Evolutionary conservation across 2,888 invertebrate genomes (phyloP).

Genomic region (Masnerella sp.): DNA sequence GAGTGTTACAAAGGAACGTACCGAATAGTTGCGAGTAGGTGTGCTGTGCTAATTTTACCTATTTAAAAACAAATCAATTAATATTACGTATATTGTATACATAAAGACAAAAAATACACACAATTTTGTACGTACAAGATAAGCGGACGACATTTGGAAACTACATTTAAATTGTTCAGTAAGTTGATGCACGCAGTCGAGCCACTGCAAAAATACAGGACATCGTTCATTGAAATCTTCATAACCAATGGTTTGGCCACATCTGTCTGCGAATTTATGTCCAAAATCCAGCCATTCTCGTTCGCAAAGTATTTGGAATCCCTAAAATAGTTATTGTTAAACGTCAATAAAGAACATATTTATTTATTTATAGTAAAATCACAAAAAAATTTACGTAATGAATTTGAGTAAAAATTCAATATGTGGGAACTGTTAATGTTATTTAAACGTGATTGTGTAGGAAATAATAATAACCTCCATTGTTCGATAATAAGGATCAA

Average conservation of each 20-base stretch:
- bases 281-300: conserved; percentile 99
- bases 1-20: conserved; percentile 95
- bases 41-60: conserved; percentile 97
- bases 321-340: no score
- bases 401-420: no score
- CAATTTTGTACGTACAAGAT: conserved; percentile 82
- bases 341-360: no score
- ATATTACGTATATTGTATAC: not conserved
- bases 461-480: conserved; percentile 83
- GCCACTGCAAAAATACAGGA: conserved; percentile 98
- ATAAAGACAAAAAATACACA: not conserved
- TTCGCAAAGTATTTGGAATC: conserved; percentile 95
- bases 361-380: no score
- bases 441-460: no score
- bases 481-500: conserved; percentile 97
- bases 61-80: conserved; percentile 42
- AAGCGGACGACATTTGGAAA: conserved; percentile 97
- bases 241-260: conserved; percentile 88
- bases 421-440: no score
- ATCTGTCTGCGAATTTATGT: conserved; percentile 98
- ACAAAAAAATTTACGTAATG: no score
- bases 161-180: conserved; percentile 92
- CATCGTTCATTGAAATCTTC: conserved; percentile 97
- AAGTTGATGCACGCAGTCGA: conserved; percentile 97
- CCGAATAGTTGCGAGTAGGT: conserved; percentile 97